Base-by-base conservation (phyloP, 2,797 vertebrate genomes). In the Enteromius paludinosus region DNA sequence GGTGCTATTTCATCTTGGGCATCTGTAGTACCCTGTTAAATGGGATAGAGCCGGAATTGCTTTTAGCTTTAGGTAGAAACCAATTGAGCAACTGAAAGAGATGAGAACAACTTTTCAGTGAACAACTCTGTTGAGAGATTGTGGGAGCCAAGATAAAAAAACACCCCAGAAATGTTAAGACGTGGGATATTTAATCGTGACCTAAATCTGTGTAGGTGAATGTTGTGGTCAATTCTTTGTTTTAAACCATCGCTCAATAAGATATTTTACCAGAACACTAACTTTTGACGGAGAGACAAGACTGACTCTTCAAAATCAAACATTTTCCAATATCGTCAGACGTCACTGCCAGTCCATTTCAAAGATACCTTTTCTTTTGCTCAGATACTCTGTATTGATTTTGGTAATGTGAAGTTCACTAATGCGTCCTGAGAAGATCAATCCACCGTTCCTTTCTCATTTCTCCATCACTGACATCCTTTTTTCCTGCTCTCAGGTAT, bases 401-500 rank as follows among this genome's bases (percentile, higher is more conserved):
- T 76, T 43, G 18, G 25, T 69, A 76, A 82, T 45, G 35, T 45
- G 35, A 45, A 33, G 35, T 74, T 82, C n/a, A 65, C 59, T 9
- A 66, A 9, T 25, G 18, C 43, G 47, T 54, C 45, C 75, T 14
- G 12, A 43, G 33, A 73, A 82, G n/a, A 73, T 81, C n/a, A 65
- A 66, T 82, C 35, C 25, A 56, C 35, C 33, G 25, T 30, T 68
- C 20, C 68, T 54, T 65, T 30, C 62, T 41, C 3, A 30, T n/a
- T 49, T 73, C 49, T 56, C 87, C 85, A 84, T 88, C 17, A 35
- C 25, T 54, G 23, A 84, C 83, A 85, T 76, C 76, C 30, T 82
- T 61, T 85, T 25, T 78, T 78, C 82, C 78, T 87, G 66, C 14
- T 61, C 12, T 17, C 87, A 97, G 96, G 96, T 96, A 72, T 96